A percentile compares a stretch with the other conserved stretches of the same genome.
Conservation (phyloP, 2,113 vertebrate genomes). For the Ammodytes dubius region DNA sequence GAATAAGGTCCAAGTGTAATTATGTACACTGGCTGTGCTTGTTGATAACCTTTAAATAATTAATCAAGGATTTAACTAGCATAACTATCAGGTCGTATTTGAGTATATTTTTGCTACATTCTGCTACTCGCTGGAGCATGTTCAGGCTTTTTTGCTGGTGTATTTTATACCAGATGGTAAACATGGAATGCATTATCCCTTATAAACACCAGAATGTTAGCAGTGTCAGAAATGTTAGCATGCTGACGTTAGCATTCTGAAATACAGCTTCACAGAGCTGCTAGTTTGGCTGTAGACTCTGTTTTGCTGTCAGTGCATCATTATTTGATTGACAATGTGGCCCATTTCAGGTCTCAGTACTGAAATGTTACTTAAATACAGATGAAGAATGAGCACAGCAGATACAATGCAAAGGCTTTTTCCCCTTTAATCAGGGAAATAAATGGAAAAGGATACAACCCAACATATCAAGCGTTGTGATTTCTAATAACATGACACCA, state of each 20-base stretch:
- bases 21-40: not conserved
- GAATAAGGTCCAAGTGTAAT: not conserved
- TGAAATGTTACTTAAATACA: not conserved
- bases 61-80: not conserved
- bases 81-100: not conserved
- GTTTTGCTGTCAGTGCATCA: slow-evolving; percentile 1
- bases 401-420: not conserved
- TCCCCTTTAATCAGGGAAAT: not conserved
- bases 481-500: not conserved
- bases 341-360: not conserved
- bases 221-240: not conserved
- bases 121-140: not conserved
- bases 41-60: not conserved
- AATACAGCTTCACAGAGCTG: not conserved
- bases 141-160: not conserved
- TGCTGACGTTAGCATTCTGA: not conserved
- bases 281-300: not conserved
- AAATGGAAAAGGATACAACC: not conserved
- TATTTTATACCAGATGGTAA: not conserved
- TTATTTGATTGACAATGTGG: not conserved
- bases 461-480: slow-evolving; percentile 8
- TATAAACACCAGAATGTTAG: not conserved
- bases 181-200: not conserved
- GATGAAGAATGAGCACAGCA: not conserved
- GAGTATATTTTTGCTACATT: not conserved